A percentile compares a stretch with the other conserved stretches of the same genome.
Evolutionary conservation across 2,888 invertebrate genomes (phyloP).

Genomic region (Tortricodes alternella): DNA sequence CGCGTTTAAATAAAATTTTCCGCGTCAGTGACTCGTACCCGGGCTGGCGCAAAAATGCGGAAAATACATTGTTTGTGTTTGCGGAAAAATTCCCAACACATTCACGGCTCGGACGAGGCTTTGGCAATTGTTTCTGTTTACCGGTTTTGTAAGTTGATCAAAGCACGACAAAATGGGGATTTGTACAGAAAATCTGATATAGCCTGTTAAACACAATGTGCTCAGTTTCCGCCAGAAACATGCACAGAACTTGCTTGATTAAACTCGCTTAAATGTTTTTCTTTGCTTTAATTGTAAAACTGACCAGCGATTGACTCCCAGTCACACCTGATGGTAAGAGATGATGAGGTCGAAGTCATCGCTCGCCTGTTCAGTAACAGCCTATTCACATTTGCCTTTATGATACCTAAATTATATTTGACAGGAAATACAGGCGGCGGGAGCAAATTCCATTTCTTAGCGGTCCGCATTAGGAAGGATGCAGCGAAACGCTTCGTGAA

Average conservation of each 20-base stretch:
- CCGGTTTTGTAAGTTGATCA: constrained; percentile 4
- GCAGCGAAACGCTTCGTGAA: too few species aligned
- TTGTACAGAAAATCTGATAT: neutral
- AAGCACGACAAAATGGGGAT: neutral
- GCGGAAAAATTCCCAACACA: constrained; percentile 17
- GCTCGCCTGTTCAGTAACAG: too few species aligned
- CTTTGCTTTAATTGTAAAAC: too few species aligned
- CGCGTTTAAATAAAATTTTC: constrained; percentile 12
- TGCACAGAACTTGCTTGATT: neutral
- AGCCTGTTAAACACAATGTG: neutral
- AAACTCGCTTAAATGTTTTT: too few species aligned
- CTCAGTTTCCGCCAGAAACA: neutral
- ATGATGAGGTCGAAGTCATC: too few species aligned
- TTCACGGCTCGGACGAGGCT: constrained; percentile 1
- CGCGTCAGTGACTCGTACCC: neutral
- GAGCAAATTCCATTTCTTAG: too few species aligned
- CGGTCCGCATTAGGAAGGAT: too few species aligned
- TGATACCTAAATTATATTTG: too few species aligned
- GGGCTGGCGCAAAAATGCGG: constrained; percentile 4
- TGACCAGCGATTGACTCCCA: too few species aligned
- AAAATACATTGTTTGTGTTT: constrained; percentile 26
- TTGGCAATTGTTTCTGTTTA: constrained; percentile 3
- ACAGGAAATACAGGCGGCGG: too few species aligned
- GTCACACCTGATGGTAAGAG: too few species aligned
- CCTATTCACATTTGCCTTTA: too few species aligned